Base-by-base conservation (phyloP, 2,888 invertebrate genomes). In the Torymus tubicola region DNA sequence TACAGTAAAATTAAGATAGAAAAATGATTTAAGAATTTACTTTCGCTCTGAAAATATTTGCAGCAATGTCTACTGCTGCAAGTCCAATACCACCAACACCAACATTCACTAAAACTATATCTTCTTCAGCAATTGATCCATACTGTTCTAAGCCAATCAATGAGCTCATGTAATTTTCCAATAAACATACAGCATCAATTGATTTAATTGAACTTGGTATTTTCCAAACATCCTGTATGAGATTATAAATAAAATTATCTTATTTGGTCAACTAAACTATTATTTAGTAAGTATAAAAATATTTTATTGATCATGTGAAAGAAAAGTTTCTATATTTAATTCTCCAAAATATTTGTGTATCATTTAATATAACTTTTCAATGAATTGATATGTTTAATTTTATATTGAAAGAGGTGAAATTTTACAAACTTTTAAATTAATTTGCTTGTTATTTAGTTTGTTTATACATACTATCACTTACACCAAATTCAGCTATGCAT, bases 61-160 rank as follows among this genome's bases (percentile, higher is more conserved):
- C 92, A 61, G 95, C 95, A 64, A 95, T 91, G 90, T 95, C 95
- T 21, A 95, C 93, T 61, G 94, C 93, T 77, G 95, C 95, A 64
- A 95, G 88, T 16, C 93, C 93, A 64, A 93, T 90, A 12, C 94
- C 93, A 21, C 94, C 94, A 70, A 93, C 91, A 11, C 94, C 94
- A 55, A 94, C 93, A 63, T 94, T 93, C 57, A 95, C 92, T 13
- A 95, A 87, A n/a, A 95, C 92, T 67, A 92, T 92, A 81, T 94
- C 93, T 65, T 93, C 91, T 85, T 93, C 92, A 80, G 91, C 86
- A 18, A 92, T 86, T 71, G 87, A 84, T 12, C 93, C 93, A 84
- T 93, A 90, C 79, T 93, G 91, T 52, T 93, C 92, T 80, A 95
- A 91, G 2, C 94, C 94, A 84, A 94, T 90, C 64, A 94, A 89